A percentile compares a stretch with the other conserved stretches of the same genome.
Conservation (phyloP, 1,140 invertebrate genomes). For the Nephila pilipes region DNA sequence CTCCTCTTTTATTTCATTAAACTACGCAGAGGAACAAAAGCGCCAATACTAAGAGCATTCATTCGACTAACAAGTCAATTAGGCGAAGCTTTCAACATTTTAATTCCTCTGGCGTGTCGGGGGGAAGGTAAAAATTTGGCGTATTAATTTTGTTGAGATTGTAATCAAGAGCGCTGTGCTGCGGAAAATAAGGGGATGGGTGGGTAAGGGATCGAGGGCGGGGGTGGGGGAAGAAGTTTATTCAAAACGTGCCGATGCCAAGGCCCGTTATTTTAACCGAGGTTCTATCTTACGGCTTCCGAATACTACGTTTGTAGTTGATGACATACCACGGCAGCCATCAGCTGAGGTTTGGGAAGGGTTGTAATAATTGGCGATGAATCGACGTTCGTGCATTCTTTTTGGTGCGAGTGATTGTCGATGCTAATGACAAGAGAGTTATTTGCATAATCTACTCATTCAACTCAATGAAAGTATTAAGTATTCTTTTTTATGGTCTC, state of each 20-base stretch:
- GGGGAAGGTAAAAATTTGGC: slow-evolving; percentile 72
- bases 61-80: slow-evolving; percentile 76
- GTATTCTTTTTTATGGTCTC: no score
- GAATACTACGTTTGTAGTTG: slow-evolving; percentile 65
- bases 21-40: slow-evolving; percentile 51
- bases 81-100: slow-evolving; percentile 75
- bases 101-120: slow-evolving; percentile 62
- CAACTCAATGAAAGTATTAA: no score
- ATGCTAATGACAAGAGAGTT: background rate
- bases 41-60: slow-evolving; percentile 72
- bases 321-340: slow-evolving; percentile 71
- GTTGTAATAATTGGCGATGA: slow-evolving; percentile 46
- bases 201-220: background rate
- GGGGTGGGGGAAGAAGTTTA: slow-evolving; percentile 51
- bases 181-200: background rate
- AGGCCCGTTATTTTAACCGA: slow-evolving; percentile 74
- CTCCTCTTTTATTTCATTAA: slow-evolving; percentile 73
- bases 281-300: slow-evolving; percentile 69
- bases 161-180: slow-evolving; percentile 72
- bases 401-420: background rate
- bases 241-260: slow-evolving; percentile 75
- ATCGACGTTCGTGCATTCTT: background rate
- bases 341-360: slow-evolving; percentile 31
- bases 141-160: slow-evolving; percentile 77
- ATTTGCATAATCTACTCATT: no score